phyloP scores from a whole-genome alignment of 1,140 invertebrate species.

The Drosophila pectinifera region DNA sequence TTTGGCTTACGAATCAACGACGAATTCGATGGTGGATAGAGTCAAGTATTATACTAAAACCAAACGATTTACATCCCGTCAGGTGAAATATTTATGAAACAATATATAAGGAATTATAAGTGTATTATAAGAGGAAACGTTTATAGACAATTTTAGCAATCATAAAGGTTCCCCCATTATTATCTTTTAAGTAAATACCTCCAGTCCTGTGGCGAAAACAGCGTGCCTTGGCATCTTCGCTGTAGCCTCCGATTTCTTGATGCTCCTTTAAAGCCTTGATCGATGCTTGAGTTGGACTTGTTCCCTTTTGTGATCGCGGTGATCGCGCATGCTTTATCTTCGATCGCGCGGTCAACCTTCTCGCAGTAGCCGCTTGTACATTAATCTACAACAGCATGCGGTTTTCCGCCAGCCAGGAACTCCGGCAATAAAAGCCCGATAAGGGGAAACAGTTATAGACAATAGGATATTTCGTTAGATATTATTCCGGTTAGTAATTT shows the following conservation, averaged over 20 bases:
- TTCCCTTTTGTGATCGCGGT: too few species aligned
- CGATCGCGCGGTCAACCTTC: too few species aligned
- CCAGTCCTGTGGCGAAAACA: too few species aligned
- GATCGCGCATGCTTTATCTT: too few species aligned
- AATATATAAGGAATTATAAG: constrained; percentile 1
- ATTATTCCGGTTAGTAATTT: too few species aligned
- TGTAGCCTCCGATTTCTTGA: too few species aligned
- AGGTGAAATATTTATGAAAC: constrained; percentile 13
- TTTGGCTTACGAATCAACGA: constrained; percentile 9
- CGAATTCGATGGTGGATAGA: constrained; percentile 1
- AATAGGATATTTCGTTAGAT: neutral
- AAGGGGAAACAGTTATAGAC: neutral
- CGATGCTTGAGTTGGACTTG: too few species aligned
- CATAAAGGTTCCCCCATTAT: too few species aligned
- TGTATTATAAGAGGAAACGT: neutral
- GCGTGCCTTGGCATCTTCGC: too few species aligned
- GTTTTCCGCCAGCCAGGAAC: constrained; percentile 49
- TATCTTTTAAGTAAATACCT: too few species aligned
- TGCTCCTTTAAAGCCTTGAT: too few species aligned
- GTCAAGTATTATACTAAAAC: neutral
- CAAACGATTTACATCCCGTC: neutral
- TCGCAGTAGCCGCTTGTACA: too few species aligned
- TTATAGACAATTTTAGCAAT: neutral
- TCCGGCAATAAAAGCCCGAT: constrained; percentile 45
- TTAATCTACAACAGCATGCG: constrained; percentile 64